phyloP scores from a whole-genome alignment of 2,113 vertebrate species.

The Etia nguti region DNA sequence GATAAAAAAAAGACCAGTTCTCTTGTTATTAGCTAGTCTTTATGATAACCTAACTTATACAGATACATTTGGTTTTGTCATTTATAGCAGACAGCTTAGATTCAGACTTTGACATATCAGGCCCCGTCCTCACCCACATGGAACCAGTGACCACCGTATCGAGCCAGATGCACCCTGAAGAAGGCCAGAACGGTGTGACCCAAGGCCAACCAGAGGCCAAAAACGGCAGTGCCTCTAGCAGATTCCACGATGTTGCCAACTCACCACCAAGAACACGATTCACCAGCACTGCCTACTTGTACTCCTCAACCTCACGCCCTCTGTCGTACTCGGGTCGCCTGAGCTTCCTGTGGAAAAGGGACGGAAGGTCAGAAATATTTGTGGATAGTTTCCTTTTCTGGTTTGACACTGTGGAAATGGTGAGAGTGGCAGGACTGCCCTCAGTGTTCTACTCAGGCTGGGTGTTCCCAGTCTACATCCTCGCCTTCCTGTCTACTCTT shows the following conservation, averaged over 20 bases:
- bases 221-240: constrained; percentile 15
- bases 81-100: constrained; percentile 49
- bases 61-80: not conserved
- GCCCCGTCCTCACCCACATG: constrained; percentile 65
- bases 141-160: constrained; percentile 61
- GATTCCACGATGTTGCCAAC: not conserved
- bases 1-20: not conserved
- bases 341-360: constrained; percentile 49
- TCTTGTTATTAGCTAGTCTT: not conserved
- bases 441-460: constrained; percentile 68
- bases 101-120: constrained; percentile 29
- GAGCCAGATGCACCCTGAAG: constrained; percentile 29
- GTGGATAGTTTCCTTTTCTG: constrained; percentile 73
- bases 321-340: constrained; percentile 32
- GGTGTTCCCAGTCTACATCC: constrained; percentile 75
- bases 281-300: constrained; percentile 37
- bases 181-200: constrained; percentile 7
- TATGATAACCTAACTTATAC: not conserved
- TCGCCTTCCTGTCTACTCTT: constrained; percentile 73
- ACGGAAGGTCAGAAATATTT: constrained; percentile 66
- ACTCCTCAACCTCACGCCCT: constrained; percentile 33
- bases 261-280: not conserved
- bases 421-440: constrained; percentile 64
- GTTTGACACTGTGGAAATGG: constrained; percentile 79
- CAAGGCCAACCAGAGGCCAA: not conserved